Evolutionary conservation across 2,113 vertebrate species (phyloP).

Genomic region (Callopanchax toddi): DNA sequence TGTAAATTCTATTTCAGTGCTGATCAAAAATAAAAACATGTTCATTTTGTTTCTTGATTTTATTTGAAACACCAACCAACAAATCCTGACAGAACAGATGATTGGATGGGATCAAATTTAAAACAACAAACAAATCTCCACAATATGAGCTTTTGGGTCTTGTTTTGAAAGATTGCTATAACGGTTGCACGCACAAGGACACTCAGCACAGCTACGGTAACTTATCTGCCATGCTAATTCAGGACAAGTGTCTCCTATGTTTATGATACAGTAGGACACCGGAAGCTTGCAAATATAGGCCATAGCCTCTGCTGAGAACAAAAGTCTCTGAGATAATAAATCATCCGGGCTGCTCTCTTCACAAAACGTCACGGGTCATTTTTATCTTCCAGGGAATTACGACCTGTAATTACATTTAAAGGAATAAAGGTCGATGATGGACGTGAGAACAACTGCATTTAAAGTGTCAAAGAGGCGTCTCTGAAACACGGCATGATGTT

Average conservation of each 20-base stretch:
- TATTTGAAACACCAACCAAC: no score
- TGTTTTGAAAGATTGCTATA: background rate
- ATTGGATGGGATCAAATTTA: no score
- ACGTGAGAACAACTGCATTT: background rate
- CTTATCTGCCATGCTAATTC: constrained; percentile 1
- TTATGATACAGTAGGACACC: background rate
- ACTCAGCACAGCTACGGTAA: background rate
- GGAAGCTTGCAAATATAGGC: constrained; percentile 33
- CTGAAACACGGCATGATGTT: background rate
- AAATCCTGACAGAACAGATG: no score
- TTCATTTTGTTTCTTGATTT: no score
- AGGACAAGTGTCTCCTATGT: constrained; percentile 2
- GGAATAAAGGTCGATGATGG: background rate
- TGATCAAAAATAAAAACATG: no score
- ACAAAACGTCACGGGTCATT: background rate
- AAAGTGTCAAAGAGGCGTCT: background rate
- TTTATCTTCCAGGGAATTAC: background rate
- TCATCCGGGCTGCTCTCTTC: constrained; percentile 8
- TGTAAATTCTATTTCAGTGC: no score
- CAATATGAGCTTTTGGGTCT: no score
- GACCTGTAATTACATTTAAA: background rate
- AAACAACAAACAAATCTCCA: no score
- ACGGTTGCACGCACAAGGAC: background rate
- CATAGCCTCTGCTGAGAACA: constrained; percentile 31
- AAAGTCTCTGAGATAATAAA: constrained; percentile 51